Conservation (phyloP, 2,888 invertebrate genomes). For the Lymantria dispar region DNA sequence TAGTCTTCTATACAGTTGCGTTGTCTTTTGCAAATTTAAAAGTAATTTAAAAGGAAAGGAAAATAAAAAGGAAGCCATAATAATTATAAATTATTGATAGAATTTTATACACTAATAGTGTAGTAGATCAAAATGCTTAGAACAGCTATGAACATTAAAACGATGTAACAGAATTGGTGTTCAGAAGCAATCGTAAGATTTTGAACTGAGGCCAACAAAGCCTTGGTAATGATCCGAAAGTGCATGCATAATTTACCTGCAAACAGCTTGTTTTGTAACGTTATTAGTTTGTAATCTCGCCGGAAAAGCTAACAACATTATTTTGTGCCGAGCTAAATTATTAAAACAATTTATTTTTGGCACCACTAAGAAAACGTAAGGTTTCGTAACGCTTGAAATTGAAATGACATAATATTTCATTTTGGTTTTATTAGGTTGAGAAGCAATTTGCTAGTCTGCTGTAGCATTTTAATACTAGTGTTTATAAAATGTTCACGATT, state of each 20-base stretch:
- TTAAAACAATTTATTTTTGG: conserved; percentile 77
- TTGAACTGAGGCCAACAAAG: conserved; percentile 62
- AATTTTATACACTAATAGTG: not conserved
- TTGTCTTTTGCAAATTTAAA: too few species aligned
- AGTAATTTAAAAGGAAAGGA: too few species aligned
- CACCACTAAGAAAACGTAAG: conserved; percentile 48
- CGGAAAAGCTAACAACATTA: conserved; percentile 75
- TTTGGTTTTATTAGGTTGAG: conserved; percentile 24
- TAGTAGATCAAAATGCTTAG: not conserved
- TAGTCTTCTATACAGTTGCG: not conserved
- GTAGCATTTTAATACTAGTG: conserved; percentile 17
- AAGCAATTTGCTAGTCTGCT: conserved; percentile 22
- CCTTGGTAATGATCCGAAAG: conserved; percentile 79
- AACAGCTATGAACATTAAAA: conserved; percentile 34
- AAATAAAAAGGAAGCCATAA: too few species aligned
- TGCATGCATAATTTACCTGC: conserved; percentile 80
- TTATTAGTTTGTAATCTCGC: conserved; percentile 81
- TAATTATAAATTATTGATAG: too few species aligned
- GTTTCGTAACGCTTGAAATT: conserved; percentile 39
- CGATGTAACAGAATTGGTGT: conserved; percentile 39
- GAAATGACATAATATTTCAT: conserved; percentile 39
- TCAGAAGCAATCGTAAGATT: conserved; percentile 57
- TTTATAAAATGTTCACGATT: not conserved
- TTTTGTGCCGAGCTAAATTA: conserved; percentile 69
- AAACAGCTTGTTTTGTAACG: conserved; percentile 80